Evolutionary conservation across 2,113 vertebrate genomes (phyloP), one percentile per base, ranked within the genome.

Genomic region (Nannospalax galili): DNA sequence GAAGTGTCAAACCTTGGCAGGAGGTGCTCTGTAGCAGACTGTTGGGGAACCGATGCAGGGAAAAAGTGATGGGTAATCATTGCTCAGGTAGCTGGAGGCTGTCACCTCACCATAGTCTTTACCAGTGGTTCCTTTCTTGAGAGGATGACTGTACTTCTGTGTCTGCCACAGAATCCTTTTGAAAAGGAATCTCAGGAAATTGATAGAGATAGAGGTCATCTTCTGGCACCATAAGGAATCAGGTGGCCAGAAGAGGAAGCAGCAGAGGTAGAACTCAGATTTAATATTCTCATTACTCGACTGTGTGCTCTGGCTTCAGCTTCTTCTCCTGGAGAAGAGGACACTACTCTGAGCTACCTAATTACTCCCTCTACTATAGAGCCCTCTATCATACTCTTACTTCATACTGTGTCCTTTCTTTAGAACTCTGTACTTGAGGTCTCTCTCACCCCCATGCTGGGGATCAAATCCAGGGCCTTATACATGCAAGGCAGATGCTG

Each of bases 241-340:
- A 62, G 78, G 35, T 37, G 65, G 32, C 64, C n/a, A 32, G 48
- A 37, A 67, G 77, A 32, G 40, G 40, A 80, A 70, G 56, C 67
- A 70, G 65, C 62, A 16, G 81, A 84, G 70, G n/a, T 45, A 26
- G 69, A 52, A 35, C 64, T 92, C 56, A 70, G 65, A 22, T 58
- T n/a, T 84, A 64, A 82, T 64, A 79, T 40, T 52, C 69, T 82
- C 35, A 22, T 86, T 16, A 24, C 48, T 81, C 40, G 64, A 35
- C 56, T 84, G 3, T 62, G 16, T 24, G 19, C 5, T 28, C 2
- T 58, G 45, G 52, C 30, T 67, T 93, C 75, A 84, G 64, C 20
- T 72, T 73, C 42, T 85, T 75, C 16, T 84, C 22, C 42, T 90
- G 70, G 80, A 93, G 62, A 91, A 91, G 73, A 73, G 35, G 58